Evolutionary conservation across 2,113 vertebrate genomes (phyloP), one percentile per base, ranked within the genome.

Genomic region (Setophaga petechia): DNA sequence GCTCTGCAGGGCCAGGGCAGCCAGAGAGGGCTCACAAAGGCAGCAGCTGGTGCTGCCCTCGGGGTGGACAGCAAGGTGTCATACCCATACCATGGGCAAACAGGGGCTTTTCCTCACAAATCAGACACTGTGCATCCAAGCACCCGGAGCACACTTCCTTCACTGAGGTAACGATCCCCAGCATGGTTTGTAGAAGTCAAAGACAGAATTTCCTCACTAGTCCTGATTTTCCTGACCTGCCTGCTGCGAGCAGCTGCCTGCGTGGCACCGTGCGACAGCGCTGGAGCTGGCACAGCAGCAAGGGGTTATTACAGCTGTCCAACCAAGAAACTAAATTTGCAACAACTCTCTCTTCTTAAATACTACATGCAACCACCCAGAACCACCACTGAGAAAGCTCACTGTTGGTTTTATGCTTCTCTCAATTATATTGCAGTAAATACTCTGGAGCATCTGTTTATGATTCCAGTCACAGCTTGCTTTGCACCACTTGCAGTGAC

Each of bases 71-170:
- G 21, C 19, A 12, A 46, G 46, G 37, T 25, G 20, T 6, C 0
- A 0, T 8, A 4, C 37, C n/a, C 57, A 6, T 1, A 5, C 2
- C 5, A 8, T 0, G 4, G 58, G 59, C 4, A 4, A 74, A 62
- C 13, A 15, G 35, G 12, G 22, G 77, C 44, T 69, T 66, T 58
- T 74, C 27, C 43, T 85, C 58, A 46, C 16, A 52, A 72, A 85
- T 28, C 17, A 6, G 49, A 21, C 62, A 31, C 11, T 1, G 13
- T 25, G 74, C 41, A 23, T 15, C 39, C 2, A 1, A 58, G 39
- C 4, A 44, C 84, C 23, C 0, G 0, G 2, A 73, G 84, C 46
- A 3, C 31, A 4, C 16, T 37, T 59, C 78, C 47, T 54, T n/a
- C 57, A 23, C 63, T 0, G 2, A 76, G 59, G 55, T 4, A 31